Conservation (phyloP, 2,797 vertebrate genomes). For the Mus minutoides region DNA sequence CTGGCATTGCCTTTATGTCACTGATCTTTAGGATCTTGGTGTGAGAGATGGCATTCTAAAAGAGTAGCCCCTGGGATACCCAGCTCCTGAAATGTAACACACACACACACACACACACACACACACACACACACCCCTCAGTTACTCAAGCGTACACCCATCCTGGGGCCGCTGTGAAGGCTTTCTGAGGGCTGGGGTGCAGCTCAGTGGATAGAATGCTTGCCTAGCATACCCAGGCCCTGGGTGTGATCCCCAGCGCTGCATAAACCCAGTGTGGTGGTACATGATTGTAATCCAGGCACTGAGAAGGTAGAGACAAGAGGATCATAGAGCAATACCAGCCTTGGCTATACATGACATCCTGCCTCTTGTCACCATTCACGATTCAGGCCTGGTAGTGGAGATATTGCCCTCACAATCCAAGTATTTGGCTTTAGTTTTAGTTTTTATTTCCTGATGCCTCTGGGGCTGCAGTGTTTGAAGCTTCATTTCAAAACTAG, state of each 20-base stretch:
- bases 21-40: not conserved
- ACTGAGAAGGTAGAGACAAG: no score
- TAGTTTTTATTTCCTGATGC: not conserved
- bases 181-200: not conserved
- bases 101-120: no score
- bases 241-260: not conserved
- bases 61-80: not conserved
- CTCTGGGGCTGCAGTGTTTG: not conserved
- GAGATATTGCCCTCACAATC: not conserved
- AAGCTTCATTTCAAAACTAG: not conserved
- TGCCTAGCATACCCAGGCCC: not conserved
- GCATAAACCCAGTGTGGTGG: not conserved
- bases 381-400: accelerated
- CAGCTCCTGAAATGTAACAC: no score
- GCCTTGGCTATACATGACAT: not conserved
- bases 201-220: not conserved
- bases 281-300: not conserved
- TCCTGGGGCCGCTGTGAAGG: not conserved
- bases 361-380: not conserved
- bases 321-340: not conserved
- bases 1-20: no score
- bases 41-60: not conserved
- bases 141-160: not conserved
- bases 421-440: not conserved
- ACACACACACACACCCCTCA: no score